Percentiles rank a stretch among this genome's conserved stretches.
Evolutionary conservation across 1,140 invertebrate species (phyloP).

Genomic region (Chymomyza costata): DNA sequence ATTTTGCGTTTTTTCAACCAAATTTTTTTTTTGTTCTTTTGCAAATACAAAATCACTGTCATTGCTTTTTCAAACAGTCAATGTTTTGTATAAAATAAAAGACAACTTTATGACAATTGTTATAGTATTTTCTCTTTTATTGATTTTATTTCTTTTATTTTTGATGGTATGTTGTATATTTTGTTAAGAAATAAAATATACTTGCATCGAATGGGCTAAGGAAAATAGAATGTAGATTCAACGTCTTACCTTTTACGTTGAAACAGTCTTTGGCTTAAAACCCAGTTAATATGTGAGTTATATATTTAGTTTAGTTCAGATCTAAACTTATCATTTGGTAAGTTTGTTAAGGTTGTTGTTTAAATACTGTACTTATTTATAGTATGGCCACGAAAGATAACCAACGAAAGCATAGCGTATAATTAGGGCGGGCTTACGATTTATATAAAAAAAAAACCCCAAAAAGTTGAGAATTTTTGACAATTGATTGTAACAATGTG

Average conservation of each 20-base stretch:
- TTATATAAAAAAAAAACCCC: too few relatives aligned
- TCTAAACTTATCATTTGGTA: too few relatives aligned
- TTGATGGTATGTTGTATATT: conserved; percentile 34
- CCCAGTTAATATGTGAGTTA: conserved; percentile 41
- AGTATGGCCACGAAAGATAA: too few relatives aligned
- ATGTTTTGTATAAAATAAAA: conserved; percentile 69
- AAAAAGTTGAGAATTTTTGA: too few relatives aligned
- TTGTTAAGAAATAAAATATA: conserved; percentile 29
- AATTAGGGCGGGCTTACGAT: too few relatives aligned
- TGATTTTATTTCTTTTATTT: conserved; percentile 21
- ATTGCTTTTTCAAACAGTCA: conserved; percentile 41
- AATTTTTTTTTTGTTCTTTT: conserved; percentile 27
- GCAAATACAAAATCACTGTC: conserved; percentile 36
- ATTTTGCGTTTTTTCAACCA: too few relatives aligned
- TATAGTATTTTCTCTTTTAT: conserved; percentile 68
- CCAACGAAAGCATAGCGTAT: too few relatives aligned
- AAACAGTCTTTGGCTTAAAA: conserved; percentile 54
- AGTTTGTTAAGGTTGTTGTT: too few relatives aligned
- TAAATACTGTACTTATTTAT: too few relatives aligned
- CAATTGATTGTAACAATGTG: too few relatives aligned
- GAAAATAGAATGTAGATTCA: conserved; percentile 39
- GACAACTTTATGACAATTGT: conserved; percentile 67
- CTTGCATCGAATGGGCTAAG: conserved; percentile 42
- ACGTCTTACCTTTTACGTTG: conserved; percentile 54
- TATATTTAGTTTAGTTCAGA: too few relatives aligned